These are phyloP conservation scores for Lytechinus pictus DNA, from an alignment of 35 echinoderm and acorn worm species.

Conservation along the genomic window DNA sequence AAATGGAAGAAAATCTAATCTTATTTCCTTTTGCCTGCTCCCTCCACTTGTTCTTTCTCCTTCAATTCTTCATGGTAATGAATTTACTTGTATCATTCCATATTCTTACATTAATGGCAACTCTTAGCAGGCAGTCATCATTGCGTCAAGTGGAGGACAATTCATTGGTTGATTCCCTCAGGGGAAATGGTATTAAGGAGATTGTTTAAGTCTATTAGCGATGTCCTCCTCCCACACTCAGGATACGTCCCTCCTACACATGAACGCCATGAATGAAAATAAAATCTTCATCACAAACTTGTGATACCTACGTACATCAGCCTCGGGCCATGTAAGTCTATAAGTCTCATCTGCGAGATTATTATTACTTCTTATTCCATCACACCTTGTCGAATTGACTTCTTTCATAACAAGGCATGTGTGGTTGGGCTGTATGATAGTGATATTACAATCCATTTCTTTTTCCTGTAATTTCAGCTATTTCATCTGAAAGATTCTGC, in stretches of 20 bases:
- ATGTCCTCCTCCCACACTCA: neutral
- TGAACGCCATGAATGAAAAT: neutral
- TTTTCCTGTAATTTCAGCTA: neutral
- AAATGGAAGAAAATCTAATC: slow-evolving; percentile 1
- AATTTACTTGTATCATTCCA: neutral
- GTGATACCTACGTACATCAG: neutral
- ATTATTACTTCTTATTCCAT: neutral
- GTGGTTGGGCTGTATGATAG: neutral
- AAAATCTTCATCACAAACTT: neutral
- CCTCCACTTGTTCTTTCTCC: neutral
- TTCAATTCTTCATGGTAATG: neutral
- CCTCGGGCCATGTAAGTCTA: neutral
- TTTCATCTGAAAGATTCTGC: neutral
- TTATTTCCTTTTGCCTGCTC: neutral
- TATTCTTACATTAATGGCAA: neutral
- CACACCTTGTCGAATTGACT: neutral
- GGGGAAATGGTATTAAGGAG: slow-evolving; percentile 13
- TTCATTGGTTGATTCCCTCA: neutral
- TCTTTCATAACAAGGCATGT: neutral
- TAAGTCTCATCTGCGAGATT: neutral
- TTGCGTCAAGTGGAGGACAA: neutral
- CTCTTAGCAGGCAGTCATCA: neutral
- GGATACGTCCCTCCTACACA: neutral
- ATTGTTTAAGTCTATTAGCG: slow-evolving; percentile 19
- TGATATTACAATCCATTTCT: neutral